phyloP scores from a whole-genome alignment of 2,797 vertebrate species.

The Phataginus tetradactyla region DNA sequence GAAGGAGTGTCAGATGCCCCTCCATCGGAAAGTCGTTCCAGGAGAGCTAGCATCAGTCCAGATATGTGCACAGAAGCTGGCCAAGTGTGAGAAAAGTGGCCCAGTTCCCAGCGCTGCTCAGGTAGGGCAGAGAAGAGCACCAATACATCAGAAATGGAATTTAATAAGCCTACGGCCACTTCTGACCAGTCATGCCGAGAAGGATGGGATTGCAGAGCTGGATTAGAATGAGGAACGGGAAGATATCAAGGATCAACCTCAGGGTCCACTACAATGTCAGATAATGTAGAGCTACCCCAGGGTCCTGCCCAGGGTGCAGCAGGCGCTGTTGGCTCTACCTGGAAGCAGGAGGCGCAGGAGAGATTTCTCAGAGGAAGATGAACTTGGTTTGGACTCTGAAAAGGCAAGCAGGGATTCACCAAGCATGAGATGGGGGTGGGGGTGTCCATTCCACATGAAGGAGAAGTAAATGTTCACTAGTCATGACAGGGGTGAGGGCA shows the following conservation, averaged over 20 bases:
- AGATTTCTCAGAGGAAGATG: background rate
- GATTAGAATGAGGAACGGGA: background rate
- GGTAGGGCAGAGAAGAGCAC: background rate
- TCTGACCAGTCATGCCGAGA: background rate
- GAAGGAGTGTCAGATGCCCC: background rate
- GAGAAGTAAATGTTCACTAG: background rate
- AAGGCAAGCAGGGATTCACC: background rate
- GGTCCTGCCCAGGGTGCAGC: background rate
- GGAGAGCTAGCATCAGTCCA: background rate
- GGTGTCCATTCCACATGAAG: background rate
- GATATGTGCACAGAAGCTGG: background rate
- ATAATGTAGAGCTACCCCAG: background rate
- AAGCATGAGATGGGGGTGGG: background rate
- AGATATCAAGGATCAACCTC: background rate
- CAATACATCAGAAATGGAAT: background rate
- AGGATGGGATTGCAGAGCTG: background rate
- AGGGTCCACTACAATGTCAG: background rate
- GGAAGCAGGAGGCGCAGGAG: background rate
- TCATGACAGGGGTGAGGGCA: background rate
- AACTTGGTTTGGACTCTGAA: background rate
- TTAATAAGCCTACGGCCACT: background rate
- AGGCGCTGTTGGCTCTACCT: rapidly evolving
- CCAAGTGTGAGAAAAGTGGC: background rate
- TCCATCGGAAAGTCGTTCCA: background rate
- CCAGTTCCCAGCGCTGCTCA: background rate